Evolutionary conservation across 2,888 invertebrate species (phyloP).

Genomic region (Ochlodes sylvanus): DNA sequence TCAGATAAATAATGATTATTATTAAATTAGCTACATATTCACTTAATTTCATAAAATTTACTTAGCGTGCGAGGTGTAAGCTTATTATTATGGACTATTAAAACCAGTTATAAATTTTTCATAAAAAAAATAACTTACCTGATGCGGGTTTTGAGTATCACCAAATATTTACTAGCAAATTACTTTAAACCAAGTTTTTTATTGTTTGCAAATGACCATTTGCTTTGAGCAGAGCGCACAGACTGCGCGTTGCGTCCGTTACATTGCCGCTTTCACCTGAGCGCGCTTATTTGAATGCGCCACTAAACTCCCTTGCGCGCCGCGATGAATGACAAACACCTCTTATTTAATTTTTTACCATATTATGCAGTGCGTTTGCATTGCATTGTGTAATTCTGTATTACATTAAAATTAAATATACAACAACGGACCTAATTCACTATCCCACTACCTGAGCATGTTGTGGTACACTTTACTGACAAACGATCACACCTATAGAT

Average conservation of each 20-base stretch:
- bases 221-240: background rate
- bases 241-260: conserved; percentile 23
- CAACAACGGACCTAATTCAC: too few species aligned
- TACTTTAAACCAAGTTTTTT: background rate
- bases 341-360: conserved; percentile 33
- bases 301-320: conserved; percentile 39
- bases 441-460: too few species aligned
- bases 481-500: too few species aligned
- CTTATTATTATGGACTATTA: too few species aligned
- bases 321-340: conserved; percentile 30
- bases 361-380: conserved; percentile 23
- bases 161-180: background rate
- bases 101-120: background rate
- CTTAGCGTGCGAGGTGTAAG: too few species aligned
- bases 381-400: conserved; percentile 16
- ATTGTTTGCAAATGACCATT: conserved; percentile 17
- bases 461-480: too few species aligned
- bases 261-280: conserved; percentile 33
- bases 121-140: background rate
- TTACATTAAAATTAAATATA: conserved; percentile 1
- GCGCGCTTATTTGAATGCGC: conserved; percentile 29
- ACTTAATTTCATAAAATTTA: too few species aligned
- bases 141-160: background rate
- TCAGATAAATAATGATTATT: too few species aligned
- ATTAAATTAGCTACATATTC: too few species aligned